These are phyloP conservation scores for Diabrotica virgifera DNA, from an alignment of 1,140 invertebrate species.

Conservation along the genomic window DNA sequence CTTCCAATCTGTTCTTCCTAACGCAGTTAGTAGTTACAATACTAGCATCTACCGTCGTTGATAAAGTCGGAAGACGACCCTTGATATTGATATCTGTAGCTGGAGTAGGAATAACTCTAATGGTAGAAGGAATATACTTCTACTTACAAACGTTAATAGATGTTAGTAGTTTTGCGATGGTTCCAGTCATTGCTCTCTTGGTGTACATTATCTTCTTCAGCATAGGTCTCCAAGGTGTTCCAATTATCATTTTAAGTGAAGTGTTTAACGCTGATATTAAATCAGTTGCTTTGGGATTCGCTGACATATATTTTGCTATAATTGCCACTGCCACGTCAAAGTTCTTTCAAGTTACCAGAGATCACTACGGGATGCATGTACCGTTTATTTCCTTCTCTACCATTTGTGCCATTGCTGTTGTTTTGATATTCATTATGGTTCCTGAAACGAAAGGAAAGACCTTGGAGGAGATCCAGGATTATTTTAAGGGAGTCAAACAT, in stretches of 20 bases:
- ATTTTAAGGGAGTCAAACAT: conserved; percentile 25
- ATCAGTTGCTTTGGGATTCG: conserved; percentile 65
- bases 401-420: conserved; percentile 59
- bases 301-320: conserved; percentile 67
- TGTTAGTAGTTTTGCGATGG: conserved; percentile 30
- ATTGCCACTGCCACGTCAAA: conserved; percentile 73
- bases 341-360: conserved; percentile 64
- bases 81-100: conserved; percentile 61
- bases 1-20: conserved; percentile 60
- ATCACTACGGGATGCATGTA: conserved; percentile 62
- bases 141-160: conserved; percentile 47
- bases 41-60: conserved; percentile 64
- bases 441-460: conserved; percentile 62
- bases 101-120: conserved; percentile 54
- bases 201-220: conserved; percentile 68
- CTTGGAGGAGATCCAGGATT: conserved; percentile 47
- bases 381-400: conserved; percentile 73
- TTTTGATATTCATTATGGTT: conserved; percentile 63
- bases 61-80: conserved; percentile 67
- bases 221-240: conserved; percentile 68
- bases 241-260: conserved; percentile 70
- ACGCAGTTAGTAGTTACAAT: conserved; percentile 66
- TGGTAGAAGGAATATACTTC: conserved; percentile 62
- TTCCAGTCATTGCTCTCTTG: conserved; percentile 66
- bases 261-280: conserved; percentile 71